A percentile compares a stretch with the other conserved stretches of the same genome.
Evolutionary conservation across 2,113 vertebrate species (phyloP).

Genomic region (Climacteris rufus): DNA sequence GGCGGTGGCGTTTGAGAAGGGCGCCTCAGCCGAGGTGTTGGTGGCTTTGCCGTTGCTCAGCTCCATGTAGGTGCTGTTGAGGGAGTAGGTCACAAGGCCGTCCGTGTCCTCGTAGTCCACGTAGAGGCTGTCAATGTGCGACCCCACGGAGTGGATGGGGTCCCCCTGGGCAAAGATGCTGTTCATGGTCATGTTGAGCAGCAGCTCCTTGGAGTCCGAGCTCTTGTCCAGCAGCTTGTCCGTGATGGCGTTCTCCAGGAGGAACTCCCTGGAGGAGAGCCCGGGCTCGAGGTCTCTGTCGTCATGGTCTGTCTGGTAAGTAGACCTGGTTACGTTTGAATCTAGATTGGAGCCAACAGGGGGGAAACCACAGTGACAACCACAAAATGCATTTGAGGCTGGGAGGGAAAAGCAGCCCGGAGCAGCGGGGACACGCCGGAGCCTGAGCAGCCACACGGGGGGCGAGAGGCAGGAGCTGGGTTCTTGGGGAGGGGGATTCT

Average conservation of each 20-base stretch:
- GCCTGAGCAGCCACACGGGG: background rate
- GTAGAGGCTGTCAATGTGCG: slow-evolving; percentile 65
- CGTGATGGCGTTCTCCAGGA: slow-evolving; percentile 84
- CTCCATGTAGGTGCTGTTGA: slow-evolving; percentile 83
- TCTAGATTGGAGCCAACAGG: slow-evolving; percentile 59
- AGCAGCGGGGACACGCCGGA: background rate
- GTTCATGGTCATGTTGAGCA: slow-evolving; percentile 83
- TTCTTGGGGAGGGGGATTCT: background rate
- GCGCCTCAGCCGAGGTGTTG: slow-evolving; percentile 79
- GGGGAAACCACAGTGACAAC: slow-evolving; percentile 37
- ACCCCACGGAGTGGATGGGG: slow-evolving; percentile 61
- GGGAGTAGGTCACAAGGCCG: background rate
- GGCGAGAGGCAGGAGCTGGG: background rate
- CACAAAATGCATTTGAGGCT: slow-evolving; percentile 27
- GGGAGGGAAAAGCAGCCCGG: background rate
- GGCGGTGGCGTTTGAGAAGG: slow-evolving; percentile 76
- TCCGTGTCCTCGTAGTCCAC: slow-evolving; percentile 77
- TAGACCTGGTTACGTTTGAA: slow-evolving; percentile 67
- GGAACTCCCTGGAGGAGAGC: slow-evolving; percentile 69
- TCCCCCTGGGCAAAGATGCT: slow-evolving; percentile 79
- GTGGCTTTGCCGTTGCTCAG: slow-evolving; percentile 73
- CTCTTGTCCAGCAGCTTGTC: slow-evolving; percentile 75
- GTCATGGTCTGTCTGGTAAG: slow-evolving; percentile 59
- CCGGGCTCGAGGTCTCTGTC: slow-evolving; percentile 18
- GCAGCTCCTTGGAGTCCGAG: slow-evolving; percentile 73